Percentiles rank a stretch among this genome's conserved stretches.
Conservation (phyloP, 2,888 invertebrate species). For the Drosophila algonquin region DNA sequence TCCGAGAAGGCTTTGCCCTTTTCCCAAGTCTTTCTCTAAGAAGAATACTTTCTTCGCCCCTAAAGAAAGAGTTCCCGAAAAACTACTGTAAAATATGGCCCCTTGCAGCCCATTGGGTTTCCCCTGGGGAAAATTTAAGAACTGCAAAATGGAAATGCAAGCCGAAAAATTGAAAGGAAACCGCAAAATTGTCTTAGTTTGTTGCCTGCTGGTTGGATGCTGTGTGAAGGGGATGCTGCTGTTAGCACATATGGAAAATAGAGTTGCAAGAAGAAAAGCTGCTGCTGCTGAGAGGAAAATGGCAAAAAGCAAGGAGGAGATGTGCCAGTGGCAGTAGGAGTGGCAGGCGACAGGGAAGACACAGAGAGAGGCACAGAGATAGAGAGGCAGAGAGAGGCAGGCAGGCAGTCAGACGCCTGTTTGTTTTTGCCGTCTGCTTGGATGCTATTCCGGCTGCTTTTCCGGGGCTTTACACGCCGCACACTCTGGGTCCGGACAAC, state of each 20-base stretch:
- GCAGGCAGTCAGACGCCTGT: slow-evolving; percentile 52
- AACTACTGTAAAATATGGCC: background rate
- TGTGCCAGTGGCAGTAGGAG: background rate
- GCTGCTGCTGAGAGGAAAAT: background rate
- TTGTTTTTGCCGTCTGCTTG: slow-evolving; percentile 62
- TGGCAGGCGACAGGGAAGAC: slow-evolving; percentile 1
- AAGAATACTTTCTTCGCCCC: background rate
- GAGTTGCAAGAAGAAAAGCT: slow-evolving; percentile 27
- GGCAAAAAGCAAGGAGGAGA: slow-evolving; percentile 10
- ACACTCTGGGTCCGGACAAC: slow-evolving; percentile 13
- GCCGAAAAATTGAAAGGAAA: slow-evolving; percentile 28
- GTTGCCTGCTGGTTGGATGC: slow-evolving; percentile 15
- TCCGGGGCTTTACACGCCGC: slow-evolving; percentile 58
- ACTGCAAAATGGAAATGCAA: slow-evolving; percentile 45
- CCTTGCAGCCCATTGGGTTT: background rate
- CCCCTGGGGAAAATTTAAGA: background rate
- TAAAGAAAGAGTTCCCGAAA: background rate
- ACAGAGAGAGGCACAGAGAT: slow-evolving; percentile 11
- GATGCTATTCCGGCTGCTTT: slow-evolving; percentile 69
- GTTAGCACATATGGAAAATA: slow-evolving; percentile 42
- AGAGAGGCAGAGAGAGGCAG: slow-evolving; percentile 14
- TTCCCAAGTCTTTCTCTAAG: background rate
- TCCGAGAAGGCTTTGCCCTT: background rate
- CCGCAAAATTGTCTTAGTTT: slow-evolving; percentile 26
- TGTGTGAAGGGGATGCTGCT: slow-evolving; percentile 13